Percentiles rank a stretch among this genome's conserved stretches.
These are phyloP conservation scores for Galeopsomyia nigrocyanea DNA, from an alignment of 2,888 invertebrate species.

Conservation along the genomic window DNA sequence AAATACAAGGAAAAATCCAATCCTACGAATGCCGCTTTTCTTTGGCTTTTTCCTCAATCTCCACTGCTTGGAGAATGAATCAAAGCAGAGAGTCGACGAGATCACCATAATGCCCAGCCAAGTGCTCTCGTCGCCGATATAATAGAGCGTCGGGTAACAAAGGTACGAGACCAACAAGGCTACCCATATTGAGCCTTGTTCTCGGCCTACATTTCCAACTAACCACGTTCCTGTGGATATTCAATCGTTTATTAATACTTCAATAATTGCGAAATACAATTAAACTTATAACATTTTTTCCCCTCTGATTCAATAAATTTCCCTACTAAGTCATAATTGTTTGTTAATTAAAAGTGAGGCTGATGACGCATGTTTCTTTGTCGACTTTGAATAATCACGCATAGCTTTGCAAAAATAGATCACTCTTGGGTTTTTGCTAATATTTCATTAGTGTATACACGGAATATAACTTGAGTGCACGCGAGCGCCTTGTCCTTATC, in stretches of 20 bases:
- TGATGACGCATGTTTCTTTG: too few species aligned
- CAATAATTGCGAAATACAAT: background rate
- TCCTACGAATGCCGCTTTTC: constrained; percentile 68
- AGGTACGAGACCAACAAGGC: constrained; percentile 79
- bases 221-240: constrained; percentile 82
- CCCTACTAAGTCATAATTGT: too few species aligned
- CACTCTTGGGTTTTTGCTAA: too few species aligned
- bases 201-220: constrained; percentile 91
- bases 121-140: constrained; percentile 80
- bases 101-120: constrained; percentile 80
- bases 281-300: too few species aligned
- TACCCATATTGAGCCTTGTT: constrained; percentile 80
- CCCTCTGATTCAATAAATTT: too few species aligned
- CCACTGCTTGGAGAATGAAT: constrained; percentile 85
- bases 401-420: too few species aligned
- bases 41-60: constrained; percentile 75
- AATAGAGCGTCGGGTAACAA: constrained; percentile 78
- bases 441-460: background rate
- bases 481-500: constrained; percentile 1
- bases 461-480: too few species aligned
- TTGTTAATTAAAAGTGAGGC: too few species aligned
- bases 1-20: constrained; percentile 74
- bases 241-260: background rate
- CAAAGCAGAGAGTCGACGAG: constrained; percentile 79
- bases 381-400: too few species aligned